A percentile compares a stretch with the other conserved stretches of the same genome.
phyloP scores from a whole-genome alignment of 92 coral and sea anemone genomes.

The Diadumene lineata region DNA sequence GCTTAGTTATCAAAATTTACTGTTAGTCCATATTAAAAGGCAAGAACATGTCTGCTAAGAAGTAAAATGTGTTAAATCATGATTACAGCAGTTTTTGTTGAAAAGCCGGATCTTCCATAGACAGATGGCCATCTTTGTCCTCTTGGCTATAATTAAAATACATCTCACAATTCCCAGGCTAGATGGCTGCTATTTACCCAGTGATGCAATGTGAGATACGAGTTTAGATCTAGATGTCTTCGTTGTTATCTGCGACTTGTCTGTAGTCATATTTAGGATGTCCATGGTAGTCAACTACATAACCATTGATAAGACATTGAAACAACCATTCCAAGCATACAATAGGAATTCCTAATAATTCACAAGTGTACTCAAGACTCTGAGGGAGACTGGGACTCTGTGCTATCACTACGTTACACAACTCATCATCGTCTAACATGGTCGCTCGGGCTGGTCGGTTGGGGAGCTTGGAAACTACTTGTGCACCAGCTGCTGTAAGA shows the following conservation, averaged over 20 bases:
- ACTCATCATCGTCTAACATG: slow-evolving; percentile 46
- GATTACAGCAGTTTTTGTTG: too few relatives aligned
- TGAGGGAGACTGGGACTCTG: slow-evolving; percentile 58
- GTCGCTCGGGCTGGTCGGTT: slow-evolving; percentile 63
- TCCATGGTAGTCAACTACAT: slow-evolving; percentile 63
- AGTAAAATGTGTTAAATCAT: too few relatives aligned
- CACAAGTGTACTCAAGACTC: slow-evolving; percentile 61
- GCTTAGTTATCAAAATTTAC: too few relatives aligned
- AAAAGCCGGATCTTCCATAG: too few relatives aligned
- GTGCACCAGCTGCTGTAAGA: slow-evolving; percentile 76
- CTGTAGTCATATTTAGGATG: slow-evolving; percentile 74
- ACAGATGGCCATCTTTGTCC: neutral
- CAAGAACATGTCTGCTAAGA: too few relatives aligned
- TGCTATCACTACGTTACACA: slow-evolving; percentile 77
- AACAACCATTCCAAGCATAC: slow-evolving; percentile 91
- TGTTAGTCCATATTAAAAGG: too few relatives aligned
- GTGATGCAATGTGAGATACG: neutral
- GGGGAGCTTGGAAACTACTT: slow-evolving; percentile 80
- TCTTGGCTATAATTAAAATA: too few relatives aligned
- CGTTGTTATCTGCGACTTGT: slow-evolving; percentile 15
- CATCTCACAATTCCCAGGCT: too few relatives aligned
- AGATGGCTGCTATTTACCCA: neutral
- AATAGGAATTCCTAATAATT: slow-evolving; percentile 70
- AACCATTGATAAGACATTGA: slow-evolving; percentile 86
- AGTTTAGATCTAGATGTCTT: neutral